Conservation (phyloP, 2,888 invertebrate species). For the Ectemnius continuus region DNA sequence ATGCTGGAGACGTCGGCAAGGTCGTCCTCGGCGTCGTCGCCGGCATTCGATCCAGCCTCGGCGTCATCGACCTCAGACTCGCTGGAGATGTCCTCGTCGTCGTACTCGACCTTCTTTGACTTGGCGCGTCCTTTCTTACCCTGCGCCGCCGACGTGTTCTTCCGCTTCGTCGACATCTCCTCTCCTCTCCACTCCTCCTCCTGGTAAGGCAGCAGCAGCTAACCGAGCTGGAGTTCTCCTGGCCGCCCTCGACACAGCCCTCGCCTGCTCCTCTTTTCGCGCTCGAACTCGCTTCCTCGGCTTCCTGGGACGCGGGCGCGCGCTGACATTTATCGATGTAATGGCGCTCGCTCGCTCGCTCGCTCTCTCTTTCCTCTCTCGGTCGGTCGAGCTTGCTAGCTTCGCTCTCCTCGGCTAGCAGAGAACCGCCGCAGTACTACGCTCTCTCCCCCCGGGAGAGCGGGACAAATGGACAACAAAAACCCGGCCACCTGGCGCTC, state of each 20-base stretch:
- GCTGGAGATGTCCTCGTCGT: slow-evolving; percentile 76
- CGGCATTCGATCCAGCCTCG: slow-evolving; percentile 69
- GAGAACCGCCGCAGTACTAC: no score
- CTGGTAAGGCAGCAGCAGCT: no score
- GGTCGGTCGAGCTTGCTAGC: no score
- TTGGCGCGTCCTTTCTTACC: slow-evolving; percentile 71
- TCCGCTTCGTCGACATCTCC: slow-evolving; percentile 72
- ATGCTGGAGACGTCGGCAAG: slow-evolving; percentile 70
- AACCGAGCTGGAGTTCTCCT: no score
- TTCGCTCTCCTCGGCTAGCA: no score
- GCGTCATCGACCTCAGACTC: slow-evolving; percentile 74
- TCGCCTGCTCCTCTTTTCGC: slow-evolving; percentile 21
- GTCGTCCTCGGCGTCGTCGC: slow-evolving; percentile 71
- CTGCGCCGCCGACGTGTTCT: slow-evolving; percentile 54
- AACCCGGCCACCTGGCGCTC: slow-evolving; percentile 72
- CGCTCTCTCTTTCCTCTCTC: no score
- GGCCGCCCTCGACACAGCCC: background rate
- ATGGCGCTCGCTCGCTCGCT: slow-evolving; percentile 60
- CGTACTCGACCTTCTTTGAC: slow-evolving; percentile 73
- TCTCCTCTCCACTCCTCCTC: no score
- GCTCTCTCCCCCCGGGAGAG: slow-evolving; percentile 46
- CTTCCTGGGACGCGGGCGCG: slow-evolving; percentile 39
- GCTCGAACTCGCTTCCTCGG: slow-evolving; percentile 22
- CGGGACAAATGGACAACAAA: slow-evolving; percentile 62
- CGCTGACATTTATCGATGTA: slow-evolving; percentile 68